Evolutionary conservation across 2,888 invertebrate genomes (phyloP), one percentile per base, ranked within the genome.

Genomic region (Aleiodes testaceus): DNA sequence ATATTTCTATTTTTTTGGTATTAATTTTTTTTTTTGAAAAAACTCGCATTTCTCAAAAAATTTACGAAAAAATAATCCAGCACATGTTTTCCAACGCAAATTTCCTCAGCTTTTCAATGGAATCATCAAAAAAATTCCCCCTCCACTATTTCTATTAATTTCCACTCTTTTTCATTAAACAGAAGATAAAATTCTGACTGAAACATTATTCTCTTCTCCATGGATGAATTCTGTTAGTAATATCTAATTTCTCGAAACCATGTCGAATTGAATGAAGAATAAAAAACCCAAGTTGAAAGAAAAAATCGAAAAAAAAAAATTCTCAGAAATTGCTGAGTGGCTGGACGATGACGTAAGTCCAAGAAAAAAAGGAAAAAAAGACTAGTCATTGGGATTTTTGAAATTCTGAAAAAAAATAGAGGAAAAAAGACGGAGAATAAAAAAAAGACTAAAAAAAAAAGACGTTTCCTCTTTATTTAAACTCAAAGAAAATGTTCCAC

Each of bases 301-400:
- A 20, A 63, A 22, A 44, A n/a, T 63, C 20, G n/a, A 44, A 63
- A 14, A 16, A 47, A 47, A 71, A 71, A 72, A 74, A 74, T 74
- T 72, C 74, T 70, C 52, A 69, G 70, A 72, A 74, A 74, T 55
- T 65, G 72, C 55, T 72, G 72, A 70, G 68, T 68, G 59, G 69
- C 65, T 72, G 66, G 70, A 16, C 65, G 66, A 45, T 70, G 66
- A 66, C 66, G 66, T 68, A 72, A 72, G 55, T 59, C 59, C 66
- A 20, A 65, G 12, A 65, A 53, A 42, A 66, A 55, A 61, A 16
- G 47, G 12, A 50, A 64, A 73, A 66, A 50, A 65, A 63, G 65
- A 59, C 59, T 55, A 72, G 55, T 69, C 49, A 44, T 64, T 30
- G 45, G 26, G 42, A 59, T 59, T 63, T 42, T 45, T 63, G 63